phyloP scores from a whole-genome alignment of 2,113 vertebrate species.

The Meleagris gallopavo region DNA sequence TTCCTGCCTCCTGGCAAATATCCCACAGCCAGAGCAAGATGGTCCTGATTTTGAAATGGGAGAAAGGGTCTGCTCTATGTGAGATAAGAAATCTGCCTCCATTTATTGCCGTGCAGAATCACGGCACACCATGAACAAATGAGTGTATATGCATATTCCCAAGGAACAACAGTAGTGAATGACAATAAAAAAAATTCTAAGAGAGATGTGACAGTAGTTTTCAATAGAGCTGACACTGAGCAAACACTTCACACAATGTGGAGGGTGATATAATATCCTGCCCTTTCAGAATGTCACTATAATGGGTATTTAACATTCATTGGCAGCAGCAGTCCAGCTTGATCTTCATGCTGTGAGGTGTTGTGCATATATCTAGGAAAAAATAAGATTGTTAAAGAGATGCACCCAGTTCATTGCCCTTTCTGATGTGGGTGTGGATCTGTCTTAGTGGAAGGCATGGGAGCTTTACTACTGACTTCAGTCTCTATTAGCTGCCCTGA shows the following conservation, averaged over 20 bases:
- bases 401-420: slow-evolving; percentile 13
- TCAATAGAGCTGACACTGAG: slow-evolving; percentile 48
- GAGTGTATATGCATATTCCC: neutral
- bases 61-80: neutral
- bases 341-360: slow-evolving; percentile 24
- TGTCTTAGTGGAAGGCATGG: slow-evolving; percentile 16
- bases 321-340: neutral
- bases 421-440: slow-evolving; percentile 47
- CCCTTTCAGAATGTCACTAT: slow-evolving; percentile 59
- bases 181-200: neutral
- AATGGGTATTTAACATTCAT: slow-evolving; percentile 69
- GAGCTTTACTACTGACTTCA: slow-evolving; percentile 45
- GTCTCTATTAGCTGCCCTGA: slow-evolving; percentile 29
- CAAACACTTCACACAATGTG: slow-evolving; percentile 51
- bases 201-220: slow-evolving; percentile 47
- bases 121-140: neutral
- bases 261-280: slow-evolving; percentile 64
- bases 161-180: neutral
- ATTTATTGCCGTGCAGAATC: neutral
- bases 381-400: neutral
- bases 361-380: slow-evolving; percentile 50
- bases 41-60: neutral
- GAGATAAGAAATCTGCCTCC: neutral
- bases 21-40: neutral
- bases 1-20: neutral